phyloP scores from a whole-genome alignment of 2,113 vertebrate species.

The Rhinoderma darwinii region DNA sequence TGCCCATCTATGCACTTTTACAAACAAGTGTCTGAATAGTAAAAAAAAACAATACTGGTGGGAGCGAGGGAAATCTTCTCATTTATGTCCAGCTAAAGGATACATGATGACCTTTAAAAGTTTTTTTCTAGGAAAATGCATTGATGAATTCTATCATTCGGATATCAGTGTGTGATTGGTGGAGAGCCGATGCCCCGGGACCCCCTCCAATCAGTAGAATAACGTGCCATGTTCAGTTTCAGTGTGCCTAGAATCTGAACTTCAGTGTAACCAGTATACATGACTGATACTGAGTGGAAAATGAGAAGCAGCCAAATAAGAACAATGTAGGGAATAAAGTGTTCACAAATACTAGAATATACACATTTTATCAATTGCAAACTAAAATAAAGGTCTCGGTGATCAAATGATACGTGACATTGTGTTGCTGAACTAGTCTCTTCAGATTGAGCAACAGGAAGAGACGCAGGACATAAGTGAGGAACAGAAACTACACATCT shows the following conservation, averaged over 20 bases:
- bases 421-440: neutral
- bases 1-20: too few relatives aligned
- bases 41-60: too few relatives aligned
- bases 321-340: neutral
- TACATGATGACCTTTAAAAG: too few relatives aligned
- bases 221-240: neutral
- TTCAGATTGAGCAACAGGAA: neutral
- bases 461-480: neutral
- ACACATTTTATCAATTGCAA: neutral
- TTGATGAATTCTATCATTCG: too few relatives aligned
- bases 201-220: too few relatives aligned
- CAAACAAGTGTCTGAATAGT: too few relatives aligned
- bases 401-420: neutral
- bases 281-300: neutral
- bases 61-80: too few relatives aligned
- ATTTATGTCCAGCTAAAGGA: too few relatives aligned
- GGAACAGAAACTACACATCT: slow-evolving; percentile 16
- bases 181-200: too few relatives aligned
- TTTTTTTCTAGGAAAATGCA: too few relatives aligned
- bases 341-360: neutral
- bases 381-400: neutral
- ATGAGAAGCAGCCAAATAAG: neutral
- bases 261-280: neutral
- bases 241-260: neutral
- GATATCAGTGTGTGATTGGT: too few relatives aligned